Conservation (phyloP, 2,797 vertebrate genomes). For the Sebastiscus albofasciatus region DNA sequence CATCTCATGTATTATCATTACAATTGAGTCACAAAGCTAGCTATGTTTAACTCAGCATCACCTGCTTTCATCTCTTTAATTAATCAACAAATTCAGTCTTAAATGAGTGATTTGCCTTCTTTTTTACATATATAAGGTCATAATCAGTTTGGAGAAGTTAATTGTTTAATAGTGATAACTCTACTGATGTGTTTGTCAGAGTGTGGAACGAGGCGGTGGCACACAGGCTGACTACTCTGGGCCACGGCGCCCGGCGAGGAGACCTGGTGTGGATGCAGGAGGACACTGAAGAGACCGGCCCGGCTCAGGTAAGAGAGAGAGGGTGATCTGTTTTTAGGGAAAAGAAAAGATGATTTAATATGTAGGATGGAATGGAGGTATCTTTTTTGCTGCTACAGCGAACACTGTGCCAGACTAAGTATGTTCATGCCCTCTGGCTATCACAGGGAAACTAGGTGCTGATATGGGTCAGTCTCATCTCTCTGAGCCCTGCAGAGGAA, state of each 20-base stretch:
- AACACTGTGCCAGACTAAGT: neutral
- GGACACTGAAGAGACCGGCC: constrained; percentile 44
- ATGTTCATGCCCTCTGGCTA: neutral
- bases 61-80: neutral
- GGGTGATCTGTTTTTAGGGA: neutral
- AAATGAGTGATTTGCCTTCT: neutral
- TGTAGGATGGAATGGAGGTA: neutral
- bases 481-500: neutral
- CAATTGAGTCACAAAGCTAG: neutral
- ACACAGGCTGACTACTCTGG: constrained; percentile 86
- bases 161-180: neutral
- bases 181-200: constrained; percentile 56
- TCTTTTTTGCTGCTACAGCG: neutral
- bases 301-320: constrained; percentile 56
- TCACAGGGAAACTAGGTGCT: neutral
- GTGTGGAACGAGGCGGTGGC: constrained; percentile 93
- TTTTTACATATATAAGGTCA: neutral
- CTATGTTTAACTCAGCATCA: neutral
- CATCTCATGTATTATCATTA: neutral
- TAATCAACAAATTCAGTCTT: too few relatives aligned
- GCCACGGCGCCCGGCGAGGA: constrained; percentile 84
- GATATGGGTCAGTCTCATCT: neutral
- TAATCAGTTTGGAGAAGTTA: neutral
- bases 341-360: neutral
- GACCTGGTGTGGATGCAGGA: constrained; percentile 87